A percentile compares a stretch with the other conserved stretches of the same genome.
Conservation (phyloP, 1,140 invertebrate genomes). For the Neoseiulus cucumeris region DNA sequence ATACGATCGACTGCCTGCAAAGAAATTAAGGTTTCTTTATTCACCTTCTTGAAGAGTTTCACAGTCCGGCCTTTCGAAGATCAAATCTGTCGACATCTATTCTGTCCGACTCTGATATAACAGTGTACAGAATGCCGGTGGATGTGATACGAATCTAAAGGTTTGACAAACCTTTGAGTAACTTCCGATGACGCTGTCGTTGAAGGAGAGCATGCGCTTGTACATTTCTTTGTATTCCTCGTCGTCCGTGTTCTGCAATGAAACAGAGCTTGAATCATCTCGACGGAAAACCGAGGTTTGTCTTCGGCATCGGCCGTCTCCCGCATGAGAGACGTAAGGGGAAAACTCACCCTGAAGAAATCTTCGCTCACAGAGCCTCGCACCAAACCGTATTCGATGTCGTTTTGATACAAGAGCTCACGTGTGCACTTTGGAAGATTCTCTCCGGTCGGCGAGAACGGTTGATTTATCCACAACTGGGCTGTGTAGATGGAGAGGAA, state of each 20-base stretch:
- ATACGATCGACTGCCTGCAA: not conserved
- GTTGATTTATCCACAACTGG: not conserved
- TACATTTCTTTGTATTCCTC: conserved; percentile 1
- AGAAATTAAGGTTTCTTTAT: too few species aligned
- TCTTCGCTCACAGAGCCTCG: conserved; percentile 1
- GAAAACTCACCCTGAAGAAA: not conserved
- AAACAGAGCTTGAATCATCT: not conserved
- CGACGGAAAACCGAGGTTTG: too few species aligned
- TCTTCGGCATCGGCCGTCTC: too few species aligned
- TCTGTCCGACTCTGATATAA: too few species aligned
- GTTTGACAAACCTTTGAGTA: not conserved
- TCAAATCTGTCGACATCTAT: too few species aligned
- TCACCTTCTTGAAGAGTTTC: too few species aligned
- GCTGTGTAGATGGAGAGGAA: conserved; percentile 3
- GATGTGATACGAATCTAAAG: too few species aligned
- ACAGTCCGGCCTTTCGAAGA: too few species aligned
- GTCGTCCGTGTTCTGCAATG: not conserved
- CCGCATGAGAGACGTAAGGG: too few species aligned
- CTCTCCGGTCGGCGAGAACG: not conserved
- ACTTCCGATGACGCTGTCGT: conserved; percentile 9
- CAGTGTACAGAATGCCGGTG: too few species aligned
- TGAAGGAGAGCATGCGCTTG: conserved; percentile 9
- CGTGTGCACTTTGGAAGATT: not conserved
- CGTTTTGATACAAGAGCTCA: not conserved
- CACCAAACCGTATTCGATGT: not conserved